These are phyloP conservation scores for Cantharis rufa DNA, from an alignment of 2,888 invertebrate genomes.

Conservation along the genomic window DNA sequence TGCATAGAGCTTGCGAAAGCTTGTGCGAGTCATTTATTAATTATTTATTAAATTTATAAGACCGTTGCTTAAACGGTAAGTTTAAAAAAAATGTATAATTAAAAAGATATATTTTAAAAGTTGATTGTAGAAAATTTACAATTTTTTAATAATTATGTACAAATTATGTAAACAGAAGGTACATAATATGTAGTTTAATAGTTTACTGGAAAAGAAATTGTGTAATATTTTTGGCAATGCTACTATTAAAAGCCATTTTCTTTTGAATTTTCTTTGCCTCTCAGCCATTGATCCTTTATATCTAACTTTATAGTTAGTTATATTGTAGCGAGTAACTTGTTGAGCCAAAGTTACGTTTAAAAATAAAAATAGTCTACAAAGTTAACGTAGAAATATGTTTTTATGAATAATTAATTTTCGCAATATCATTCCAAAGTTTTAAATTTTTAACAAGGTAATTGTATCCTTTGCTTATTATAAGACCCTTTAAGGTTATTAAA, in stretches of 20 bases:
- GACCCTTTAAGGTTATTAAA: background rate
- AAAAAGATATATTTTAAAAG: no score
- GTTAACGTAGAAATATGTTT: background rate
- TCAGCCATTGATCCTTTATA: background rate
- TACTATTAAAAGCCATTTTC: background rate
- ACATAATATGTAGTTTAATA: no score
- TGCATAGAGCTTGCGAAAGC: no score
- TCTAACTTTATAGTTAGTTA: background rate
- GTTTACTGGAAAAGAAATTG: no score
- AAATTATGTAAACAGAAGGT: no score
- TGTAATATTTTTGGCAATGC: no score
- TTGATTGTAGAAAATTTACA: no score
- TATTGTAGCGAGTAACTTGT: background rate
- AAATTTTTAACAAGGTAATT: background rate
- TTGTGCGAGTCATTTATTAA: no score
- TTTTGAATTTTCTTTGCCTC: background rate
- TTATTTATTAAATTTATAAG: no score
- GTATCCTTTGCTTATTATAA: background rate
- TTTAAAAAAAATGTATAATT: no score
- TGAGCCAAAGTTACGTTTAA: background rate
- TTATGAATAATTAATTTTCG: background rate
- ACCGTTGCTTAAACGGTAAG: no score
- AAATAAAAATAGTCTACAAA: background rate
- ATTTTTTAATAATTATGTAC: no score
- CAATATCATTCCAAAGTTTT: background rate